Conservation (phyloP, 1,140 invertebrate genomes). For the Dendrolimus kikuchii region DNA sequence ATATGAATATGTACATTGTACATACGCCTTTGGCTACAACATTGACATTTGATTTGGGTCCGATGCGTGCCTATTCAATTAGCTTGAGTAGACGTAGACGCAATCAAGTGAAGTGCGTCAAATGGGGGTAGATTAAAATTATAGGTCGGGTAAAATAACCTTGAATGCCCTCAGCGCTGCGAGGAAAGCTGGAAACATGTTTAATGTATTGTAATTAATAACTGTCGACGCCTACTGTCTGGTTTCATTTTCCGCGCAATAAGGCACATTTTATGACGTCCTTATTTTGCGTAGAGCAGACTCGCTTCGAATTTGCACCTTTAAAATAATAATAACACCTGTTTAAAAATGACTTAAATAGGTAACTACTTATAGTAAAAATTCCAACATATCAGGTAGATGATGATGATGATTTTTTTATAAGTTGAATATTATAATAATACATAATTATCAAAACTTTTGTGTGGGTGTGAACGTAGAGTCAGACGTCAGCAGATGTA, state of each 20-base stretch:
- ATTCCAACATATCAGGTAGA: too few relatives aligned
- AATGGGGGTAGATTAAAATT: conserved; percentile 11
- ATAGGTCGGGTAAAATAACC: conserved; percentile 8
- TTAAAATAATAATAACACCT: neutral
- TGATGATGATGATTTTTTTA: too few relatives aligned
- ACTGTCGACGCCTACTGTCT: conserved; percentile 25
- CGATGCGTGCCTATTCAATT: too few relatives aligned
- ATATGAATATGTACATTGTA: too few relatives aligned
- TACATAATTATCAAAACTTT: too few relatives aligned
- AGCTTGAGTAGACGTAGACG: too few relatives aligned
- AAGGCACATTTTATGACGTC: conserved; percentile 36
- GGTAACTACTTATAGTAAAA: too few relatives aligned
- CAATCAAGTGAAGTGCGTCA: neutral
- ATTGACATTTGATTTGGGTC: too few relatives aligned
- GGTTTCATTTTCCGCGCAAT: conserved; percentile 31
- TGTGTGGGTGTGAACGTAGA: too few relatives aligned
- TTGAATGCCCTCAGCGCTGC: neutral
- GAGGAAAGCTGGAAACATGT: conserved; percentile 24
- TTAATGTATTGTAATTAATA: conserved; percentile 53
- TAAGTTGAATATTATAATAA: too few relatives aligned
- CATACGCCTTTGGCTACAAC: too few relatives aligned
- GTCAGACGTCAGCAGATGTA: too few relatives aligned
- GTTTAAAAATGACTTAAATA: neutral
- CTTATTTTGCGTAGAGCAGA: conserved; percentile 24
- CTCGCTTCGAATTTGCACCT: neutral